phyloP scores from a whole-genome alignment of 2,888 invertebrate genomes.

The Acanthococcus lagerstroemiae region DNA sequence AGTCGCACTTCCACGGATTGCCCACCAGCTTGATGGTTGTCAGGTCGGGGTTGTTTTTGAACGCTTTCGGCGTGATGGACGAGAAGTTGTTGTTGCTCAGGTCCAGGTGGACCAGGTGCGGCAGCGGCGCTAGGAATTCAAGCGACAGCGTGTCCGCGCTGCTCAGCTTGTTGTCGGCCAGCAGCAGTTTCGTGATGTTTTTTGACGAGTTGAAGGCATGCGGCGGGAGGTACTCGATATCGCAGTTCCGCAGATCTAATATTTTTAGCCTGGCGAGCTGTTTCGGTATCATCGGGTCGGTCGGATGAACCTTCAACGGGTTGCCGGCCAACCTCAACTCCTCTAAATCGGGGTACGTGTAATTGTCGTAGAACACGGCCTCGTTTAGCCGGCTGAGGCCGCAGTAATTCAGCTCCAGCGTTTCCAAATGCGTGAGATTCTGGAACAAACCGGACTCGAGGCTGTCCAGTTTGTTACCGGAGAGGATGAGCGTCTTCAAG shows the following conservation, averaged over 20 bases:
- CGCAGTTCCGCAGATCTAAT: conserved; percentile 57
- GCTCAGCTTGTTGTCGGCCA: conserved; percentile 51
- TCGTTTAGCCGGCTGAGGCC: conserved; percentile 54
- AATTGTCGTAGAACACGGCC: conserved; percentile 57
- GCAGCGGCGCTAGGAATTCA: conserved; percentile 48
- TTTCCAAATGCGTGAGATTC: conserved; percentile 55
- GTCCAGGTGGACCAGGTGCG: conserved; percentile 51
- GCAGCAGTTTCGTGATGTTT: conserved; percentile 53
- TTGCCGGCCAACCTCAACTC: conserved; percentile 60
- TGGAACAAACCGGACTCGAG: conserved; percentile 58
- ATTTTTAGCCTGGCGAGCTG: conserved; percentile 54
- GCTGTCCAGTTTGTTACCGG: conserved; percentile 56
- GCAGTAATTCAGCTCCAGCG: conserved; percentile 58
- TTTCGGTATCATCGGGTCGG: conserved; percentile 53
- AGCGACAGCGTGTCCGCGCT: conserved; percentile 46
- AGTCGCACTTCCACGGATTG: conserved; percentile 60
- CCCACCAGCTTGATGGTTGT: conserved; percentile 54
- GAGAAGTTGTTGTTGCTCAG: conserved; percentile 54
- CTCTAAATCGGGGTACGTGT: conserved; percentile 52
- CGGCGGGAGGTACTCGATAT: conserved; percentile 49
- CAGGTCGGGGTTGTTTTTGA: conserved; percentile 48
- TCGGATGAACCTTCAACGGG: conserved; percentile 51
- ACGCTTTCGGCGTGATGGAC: conserved; percentile 48
- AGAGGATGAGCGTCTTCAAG: conserved; percentile 54
- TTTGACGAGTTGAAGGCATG: conserved; percentile 53